These are phyloP conservation scores for Campoletis raptor DNA, from an alignment of 2,888 invertebrate genomes.

Conservation along the genomic window DNA sequence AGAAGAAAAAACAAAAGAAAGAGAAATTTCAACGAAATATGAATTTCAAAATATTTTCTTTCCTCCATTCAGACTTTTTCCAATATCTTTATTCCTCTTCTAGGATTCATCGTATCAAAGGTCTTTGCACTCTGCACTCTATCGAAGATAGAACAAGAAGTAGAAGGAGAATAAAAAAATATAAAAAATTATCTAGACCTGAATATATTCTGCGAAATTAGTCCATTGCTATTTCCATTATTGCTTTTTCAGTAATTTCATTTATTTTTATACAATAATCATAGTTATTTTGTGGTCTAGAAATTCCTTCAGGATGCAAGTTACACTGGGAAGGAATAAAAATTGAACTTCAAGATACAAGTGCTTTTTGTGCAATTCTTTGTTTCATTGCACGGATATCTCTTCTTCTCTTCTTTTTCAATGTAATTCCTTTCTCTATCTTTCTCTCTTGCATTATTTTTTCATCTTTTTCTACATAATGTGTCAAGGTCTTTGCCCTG, in stretches of 20 bases:
- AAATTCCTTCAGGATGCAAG: not conserved
- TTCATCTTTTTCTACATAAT: constrained; percentile 40
- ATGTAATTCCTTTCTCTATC: not conserved
- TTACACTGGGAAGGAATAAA: not conserved
- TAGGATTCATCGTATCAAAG: constrained; percentile 32
- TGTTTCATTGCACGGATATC: not conserved
- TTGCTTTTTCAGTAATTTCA: not conserved
- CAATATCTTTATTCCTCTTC: not conserved
- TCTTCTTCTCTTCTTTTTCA: not conserved
- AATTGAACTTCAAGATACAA: not conserved
- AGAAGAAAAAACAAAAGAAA: not conserved
- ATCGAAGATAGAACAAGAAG: constrained; percentile 2
- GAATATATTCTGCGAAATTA: constrained; percentile 24
- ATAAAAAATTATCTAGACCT: constrained; percentile 34
- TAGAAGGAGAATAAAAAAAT: not conserved
- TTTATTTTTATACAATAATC: not conserved
- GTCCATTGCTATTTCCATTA: constrained; percentile 9
- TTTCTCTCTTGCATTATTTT: constrained; percentile 11
- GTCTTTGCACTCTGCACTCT: constrained; percentile 41
- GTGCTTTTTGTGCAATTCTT: not conserved
- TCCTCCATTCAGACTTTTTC: not conserved
- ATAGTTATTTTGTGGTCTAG: not conserved
- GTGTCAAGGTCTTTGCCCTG: constrained; percentile 68
- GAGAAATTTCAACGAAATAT: not conserved
- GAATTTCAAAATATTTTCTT: not conserved